Evolutionary conservation across 2,113 vertebrate genomes (phyloP).

Genomic region (Stictonetta naevosa): DNA sequence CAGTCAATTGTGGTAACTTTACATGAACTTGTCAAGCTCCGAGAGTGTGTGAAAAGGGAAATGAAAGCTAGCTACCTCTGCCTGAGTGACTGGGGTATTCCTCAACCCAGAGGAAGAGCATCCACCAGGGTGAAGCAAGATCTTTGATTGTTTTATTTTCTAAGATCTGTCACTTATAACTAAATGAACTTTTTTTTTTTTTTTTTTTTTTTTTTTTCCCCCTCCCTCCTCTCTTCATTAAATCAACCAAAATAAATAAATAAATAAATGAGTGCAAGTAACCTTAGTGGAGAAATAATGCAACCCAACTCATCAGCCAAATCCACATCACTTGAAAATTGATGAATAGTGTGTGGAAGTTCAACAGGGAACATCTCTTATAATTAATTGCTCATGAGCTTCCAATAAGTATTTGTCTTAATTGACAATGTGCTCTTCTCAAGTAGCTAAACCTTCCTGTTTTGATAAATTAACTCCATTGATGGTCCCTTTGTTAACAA

Average conservation of each 20-base stretch:
- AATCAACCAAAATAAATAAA: neutral
- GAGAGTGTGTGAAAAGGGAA: neutral
- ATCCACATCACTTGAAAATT: neutral
- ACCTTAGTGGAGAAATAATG: neutral
- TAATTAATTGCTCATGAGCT: neutral
- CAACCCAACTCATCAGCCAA: neutral
- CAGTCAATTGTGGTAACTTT: neutral
- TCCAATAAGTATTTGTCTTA: slow-evolving; percentile 22
- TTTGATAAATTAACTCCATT: neutral
- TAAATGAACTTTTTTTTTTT: neutral
- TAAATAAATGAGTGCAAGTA: neutral
- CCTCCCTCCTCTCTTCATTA: rapidly evolving
- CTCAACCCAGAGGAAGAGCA: rapidly evolving
- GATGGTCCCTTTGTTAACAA: neutral
- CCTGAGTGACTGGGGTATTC: neutral
- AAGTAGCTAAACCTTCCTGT: neutral
- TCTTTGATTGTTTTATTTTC: neutral
- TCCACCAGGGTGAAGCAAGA: neutral
- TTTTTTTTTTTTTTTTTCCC: too few species aligned
- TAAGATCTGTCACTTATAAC: neutral
- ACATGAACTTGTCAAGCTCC: neutral
- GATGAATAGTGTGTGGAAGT: neutral
- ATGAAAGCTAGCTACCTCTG: neutral
- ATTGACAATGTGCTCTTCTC: neutral
- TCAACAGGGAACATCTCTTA: slow-evolving; percentile 7